phyloP scores from a whole-genome alignment of 2,113 vertebrate species.

The Tachuris rubrigastra region DNA sequence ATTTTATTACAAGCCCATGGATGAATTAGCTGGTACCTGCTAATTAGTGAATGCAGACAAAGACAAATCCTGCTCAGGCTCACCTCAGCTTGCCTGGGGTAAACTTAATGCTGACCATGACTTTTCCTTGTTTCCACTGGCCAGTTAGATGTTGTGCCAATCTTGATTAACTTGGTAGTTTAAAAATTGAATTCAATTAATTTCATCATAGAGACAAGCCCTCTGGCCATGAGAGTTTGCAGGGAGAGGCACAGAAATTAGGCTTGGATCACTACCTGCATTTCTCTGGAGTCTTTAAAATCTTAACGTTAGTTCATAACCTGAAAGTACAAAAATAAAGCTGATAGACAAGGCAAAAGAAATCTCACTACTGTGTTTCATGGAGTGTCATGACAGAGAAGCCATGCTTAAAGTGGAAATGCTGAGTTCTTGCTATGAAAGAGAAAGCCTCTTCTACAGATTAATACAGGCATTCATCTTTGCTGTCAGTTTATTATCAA shows the following conservation, averaged over 20 bases:
- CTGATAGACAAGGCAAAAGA: neutral
- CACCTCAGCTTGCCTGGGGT: neutral
- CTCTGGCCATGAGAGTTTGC: neutral
- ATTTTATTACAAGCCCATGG: constrained; percentile 5
- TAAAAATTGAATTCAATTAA: constrained; percentile 40
- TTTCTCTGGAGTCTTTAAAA: neutral
- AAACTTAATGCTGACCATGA: neutral
- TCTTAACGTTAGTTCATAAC: neutral
- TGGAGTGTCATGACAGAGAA: neutral
- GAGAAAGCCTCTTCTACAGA: neutral
- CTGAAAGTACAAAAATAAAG: neutral
- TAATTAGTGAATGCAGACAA: constrained; percentile 3
- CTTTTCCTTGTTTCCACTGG: neutral
- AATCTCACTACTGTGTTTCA: neutral
- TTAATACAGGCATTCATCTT: constrained; percentile 9
- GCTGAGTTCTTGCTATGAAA: neutral
- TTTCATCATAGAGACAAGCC: neutral
- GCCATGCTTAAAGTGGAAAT: neutral
- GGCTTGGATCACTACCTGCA: neutral
- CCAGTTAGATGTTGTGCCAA: neutral
- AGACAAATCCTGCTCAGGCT: neutral
- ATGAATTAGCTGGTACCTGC: constrained; percentile 1
- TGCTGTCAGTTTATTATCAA: constrained; percentile 10
- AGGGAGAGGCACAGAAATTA: neutral
- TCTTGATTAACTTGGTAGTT: constrained; percentile 41